These are phyloP conservation scores for Petrolisthes cinctipes DNA, from an alignment of 2,888 invertebrate genomes.

Conservation along the genomic window DNA sequence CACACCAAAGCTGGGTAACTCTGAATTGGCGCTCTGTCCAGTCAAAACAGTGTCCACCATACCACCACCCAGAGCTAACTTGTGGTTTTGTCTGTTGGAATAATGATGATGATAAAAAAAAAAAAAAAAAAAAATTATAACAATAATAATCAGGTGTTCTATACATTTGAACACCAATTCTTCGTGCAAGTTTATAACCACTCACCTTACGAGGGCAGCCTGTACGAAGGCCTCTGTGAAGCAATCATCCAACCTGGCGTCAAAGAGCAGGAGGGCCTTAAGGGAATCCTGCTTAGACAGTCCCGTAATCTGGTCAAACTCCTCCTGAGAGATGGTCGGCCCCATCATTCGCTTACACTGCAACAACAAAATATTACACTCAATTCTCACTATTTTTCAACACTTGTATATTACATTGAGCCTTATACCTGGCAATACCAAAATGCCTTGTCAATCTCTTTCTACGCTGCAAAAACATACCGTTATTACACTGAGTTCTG, in stretches of 20 bases:
- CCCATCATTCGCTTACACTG: too few relatives aligned
- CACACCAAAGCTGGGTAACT: constrained; percentile 64
- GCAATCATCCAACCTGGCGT: constrained; percentile 25
- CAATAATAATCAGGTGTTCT: not conserved
- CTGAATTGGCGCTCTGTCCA: constrained; percentile 14
- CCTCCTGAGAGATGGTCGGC: constrained; percentile 12
- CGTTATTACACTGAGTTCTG: too few relatives aligned
- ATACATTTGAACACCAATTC: not conserved
- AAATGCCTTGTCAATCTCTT: too few relatives aligned
- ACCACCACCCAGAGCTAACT: constrained; percentile 66
- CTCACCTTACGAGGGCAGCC: constrained; percentile 43
- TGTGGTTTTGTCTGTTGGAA: constrained; percentile 60
- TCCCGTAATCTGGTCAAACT: constrained; percentile 32
- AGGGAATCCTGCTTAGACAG: constrained; percentile 29
- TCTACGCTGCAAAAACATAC: too few relatives aligned
- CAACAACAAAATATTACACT: too few relatives aligned
- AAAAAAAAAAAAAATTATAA: too few relatives aligned
- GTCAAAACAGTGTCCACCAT: constrained; percentile 65
- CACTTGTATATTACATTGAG: too few relatives aligned
- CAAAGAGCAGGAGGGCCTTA: constrained; percentile 44
- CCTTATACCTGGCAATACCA: too few relatives aligned
- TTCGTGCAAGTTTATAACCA: not conserved
- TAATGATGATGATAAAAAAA: too few relatives aligned
- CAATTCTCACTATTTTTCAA: too few relatives aligned
- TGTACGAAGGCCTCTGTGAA: constrained; percentile 41